Evolutionary conservation across 2,888 invertebrate genomes (phyloP), one percentile per base, ranked within the genome.

Genomic region (Anagyrus pseudococci): DNA sequence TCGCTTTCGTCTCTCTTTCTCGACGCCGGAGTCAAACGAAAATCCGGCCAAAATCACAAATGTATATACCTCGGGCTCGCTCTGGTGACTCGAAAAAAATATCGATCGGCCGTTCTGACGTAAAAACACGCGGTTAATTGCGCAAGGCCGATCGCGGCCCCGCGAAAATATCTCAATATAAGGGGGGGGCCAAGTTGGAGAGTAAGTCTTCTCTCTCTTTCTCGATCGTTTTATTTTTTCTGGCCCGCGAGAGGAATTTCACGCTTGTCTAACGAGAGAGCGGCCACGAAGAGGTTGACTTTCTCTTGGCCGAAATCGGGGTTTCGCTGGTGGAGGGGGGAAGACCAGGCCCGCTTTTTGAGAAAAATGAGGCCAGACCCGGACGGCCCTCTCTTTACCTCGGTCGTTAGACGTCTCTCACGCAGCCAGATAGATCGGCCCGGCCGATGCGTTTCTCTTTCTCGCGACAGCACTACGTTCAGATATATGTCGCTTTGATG

Each of bases 281-380:
- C 19, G 4, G 2, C 13, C 41, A n/a, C 10, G 41, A 13, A 15
- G 15, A 15, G 22, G 13, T 4, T 7, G 23, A 59, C 59, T 53
- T 59, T 60, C 60, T 60, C 60, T 20, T 8, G 10, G 23, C 54
- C 54, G 48, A 60, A 60, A 60, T 53, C 29, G 47, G 48, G 41
- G 47, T 26, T 46, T 60, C 37, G 25, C 2, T 8, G 15, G 19
- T 2, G 15, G 4, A 15, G 25, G 17, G 33, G 47, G 15, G 17
- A 4, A 0, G 3, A 33, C n/a, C 22, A 7, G 23, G 17, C 46
- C 58, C 22, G 33, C 43, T 50, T 58, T 58, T 50, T 13, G 33
- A 4, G 37, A 37, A 41, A 40, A 62, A 62, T 43, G 50, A 62
- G 61, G 61, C 20, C 61, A 55, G 20, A 26, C 20, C 1, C 20